Conservation (phyloP, 2,113 vertebrate species). For the Zonotrichia leucophrys region DNA sequence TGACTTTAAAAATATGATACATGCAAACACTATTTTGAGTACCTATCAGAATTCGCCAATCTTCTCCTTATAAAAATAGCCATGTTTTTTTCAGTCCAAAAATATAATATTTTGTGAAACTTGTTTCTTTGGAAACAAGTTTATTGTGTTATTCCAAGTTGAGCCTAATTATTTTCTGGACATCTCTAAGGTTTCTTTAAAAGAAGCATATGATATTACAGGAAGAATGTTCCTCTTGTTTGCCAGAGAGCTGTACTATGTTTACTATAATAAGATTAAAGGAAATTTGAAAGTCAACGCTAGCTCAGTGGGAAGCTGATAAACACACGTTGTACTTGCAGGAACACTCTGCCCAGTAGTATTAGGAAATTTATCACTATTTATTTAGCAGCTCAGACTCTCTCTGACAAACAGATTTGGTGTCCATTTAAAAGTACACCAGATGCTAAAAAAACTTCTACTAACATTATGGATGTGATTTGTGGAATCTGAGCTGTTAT, state of each 20-base stretch:
- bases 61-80: constrained; percentile 20
- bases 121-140: constrained; percentile 45
- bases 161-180: constrained; percentile 55
- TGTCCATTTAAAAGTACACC: constrained; percentile 9
- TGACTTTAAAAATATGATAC: background rate
- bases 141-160: constrained; percentile 45
- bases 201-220: constrained; percentile 63
- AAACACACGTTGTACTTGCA: background rate
- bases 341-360: background rate
- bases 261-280: constrained; percentile 64
- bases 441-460: background rate
- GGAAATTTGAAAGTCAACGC: background rate
- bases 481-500: background rate
- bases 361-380: constrained; percentile 29
- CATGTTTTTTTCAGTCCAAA: background rate
- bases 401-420: constrained; percentile 12
- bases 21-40: background rate
- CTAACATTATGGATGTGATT: background rate
- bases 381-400: constrained; percentile 35
- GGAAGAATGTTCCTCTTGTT: constrained; percentile 54
- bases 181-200: constrained; percentile 50
- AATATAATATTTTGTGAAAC: constrained; percentile 35
- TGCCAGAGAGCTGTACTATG: constrained; percentile 62
- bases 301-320: constrained; percentile 47
- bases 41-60: constrained; percentile 4